Percentiles rank a stretch among this genome's conserved stretches.
phyloP scores from a whole-genome alignment of 2,113 vertebrate genomes.

The Rana temporaria region DNA sequence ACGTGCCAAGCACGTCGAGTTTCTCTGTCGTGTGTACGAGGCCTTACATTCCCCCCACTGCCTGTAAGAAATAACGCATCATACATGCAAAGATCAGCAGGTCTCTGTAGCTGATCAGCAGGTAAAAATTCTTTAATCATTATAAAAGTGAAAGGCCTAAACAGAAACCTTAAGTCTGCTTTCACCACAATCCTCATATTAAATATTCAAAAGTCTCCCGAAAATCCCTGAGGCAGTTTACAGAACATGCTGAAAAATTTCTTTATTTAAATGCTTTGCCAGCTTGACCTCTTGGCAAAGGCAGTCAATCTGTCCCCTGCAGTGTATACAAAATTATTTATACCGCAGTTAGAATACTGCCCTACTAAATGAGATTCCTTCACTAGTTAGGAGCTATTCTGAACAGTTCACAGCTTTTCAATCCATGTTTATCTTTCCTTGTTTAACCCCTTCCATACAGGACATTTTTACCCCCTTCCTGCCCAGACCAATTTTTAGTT shows the following conservation, averaged over 20 bases:
- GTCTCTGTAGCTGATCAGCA: conserved; percentile 36
- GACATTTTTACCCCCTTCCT: too few relatives aligned
- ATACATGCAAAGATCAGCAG: conserved; percentile 46
- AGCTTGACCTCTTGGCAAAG: conserved; percentile 55
- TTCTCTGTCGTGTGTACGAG: too few relatives aligned
- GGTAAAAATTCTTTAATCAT: conserved; percentile 45
- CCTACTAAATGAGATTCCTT: conserved; percentile 7
- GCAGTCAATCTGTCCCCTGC: conserved; percentile 55
- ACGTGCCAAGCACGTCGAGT: too few relatives aligned
- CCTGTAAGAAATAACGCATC: conserved; percentile 4
- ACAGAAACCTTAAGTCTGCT: conserved; percentile 37
- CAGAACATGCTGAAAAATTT: conserved; percentile 54
- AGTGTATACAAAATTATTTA: conserved; percentile 53
- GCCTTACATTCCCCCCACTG: conserved; percentile 5
- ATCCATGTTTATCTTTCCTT: neutral
- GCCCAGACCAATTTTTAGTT: too few relatives aligned
- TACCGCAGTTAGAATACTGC: conserved; percentile 29
- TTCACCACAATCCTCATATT: conserved; percentile 45
- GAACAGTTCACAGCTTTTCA: neutral
- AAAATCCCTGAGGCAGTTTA: conserved; percentile 53
- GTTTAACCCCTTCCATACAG: too few relatives aligned
- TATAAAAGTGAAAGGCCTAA: conserved; percentile 34
- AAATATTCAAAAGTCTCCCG: conserved; percentile 57
- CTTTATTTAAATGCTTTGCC: conserved; percentile 54
- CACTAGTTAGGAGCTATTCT: neutral